Evolutionary conservation across 2,888 invertebrate genomes (phyloP).

Genomic region (Drosophila monieri): DNA sequence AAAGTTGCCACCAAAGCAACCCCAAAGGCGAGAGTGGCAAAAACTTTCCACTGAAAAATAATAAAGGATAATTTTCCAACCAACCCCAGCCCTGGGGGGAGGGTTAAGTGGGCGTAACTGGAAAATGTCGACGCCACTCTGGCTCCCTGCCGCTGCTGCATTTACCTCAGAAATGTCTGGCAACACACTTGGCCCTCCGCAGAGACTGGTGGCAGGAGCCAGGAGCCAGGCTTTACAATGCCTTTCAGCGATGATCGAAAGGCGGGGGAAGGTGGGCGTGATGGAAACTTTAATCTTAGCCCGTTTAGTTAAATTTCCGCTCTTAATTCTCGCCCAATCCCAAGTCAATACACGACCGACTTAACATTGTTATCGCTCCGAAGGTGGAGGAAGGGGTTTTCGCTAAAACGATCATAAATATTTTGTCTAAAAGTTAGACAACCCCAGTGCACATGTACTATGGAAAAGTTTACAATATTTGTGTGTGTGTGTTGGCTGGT

Average conservation of each 20-base stretch:
- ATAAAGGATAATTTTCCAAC: conserved; percentile 59
- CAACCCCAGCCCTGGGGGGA: conserved; percentile 8
- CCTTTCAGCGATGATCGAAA: conserved; percentile 2
- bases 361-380: conserved; percentile 37
- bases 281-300: conserved; percentile 27
- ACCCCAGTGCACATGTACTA: conserved; percentile 30
- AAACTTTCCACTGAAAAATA: conserved; percentile 58
- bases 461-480: conserved; percentile 62
- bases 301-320: conserved; percentile 25
- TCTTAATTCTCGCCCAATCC: conserved; percentile 27
- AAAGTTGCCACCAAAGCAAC: conserved; percentile 44
- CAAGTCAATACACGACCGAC: conserved; percentile 40
- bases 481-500: conserved; percentile 26
- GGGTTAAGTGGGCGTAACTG: conserved; percentile 67
- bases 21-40: conserved; percentile 42
- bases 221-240: not conserved
- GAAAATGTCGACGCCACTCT: conserved; percentile 28
- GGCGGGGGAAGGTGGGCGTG: not conserved
- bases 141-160: conserved; percentile 21
- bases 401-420: conserved; percentile 74
- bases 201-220: not conserved
- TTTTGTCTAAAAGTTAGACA: conserved; percentile 73
- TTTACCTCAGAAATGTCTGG: conserved; percentile 33
- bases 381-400: conserved; percentile 20
- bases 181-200: conserved; percentile 4